Base-by-base conservation (phyloP, 2,888 invertebrate genomes). In the Cephus pygmeus region DNA sequence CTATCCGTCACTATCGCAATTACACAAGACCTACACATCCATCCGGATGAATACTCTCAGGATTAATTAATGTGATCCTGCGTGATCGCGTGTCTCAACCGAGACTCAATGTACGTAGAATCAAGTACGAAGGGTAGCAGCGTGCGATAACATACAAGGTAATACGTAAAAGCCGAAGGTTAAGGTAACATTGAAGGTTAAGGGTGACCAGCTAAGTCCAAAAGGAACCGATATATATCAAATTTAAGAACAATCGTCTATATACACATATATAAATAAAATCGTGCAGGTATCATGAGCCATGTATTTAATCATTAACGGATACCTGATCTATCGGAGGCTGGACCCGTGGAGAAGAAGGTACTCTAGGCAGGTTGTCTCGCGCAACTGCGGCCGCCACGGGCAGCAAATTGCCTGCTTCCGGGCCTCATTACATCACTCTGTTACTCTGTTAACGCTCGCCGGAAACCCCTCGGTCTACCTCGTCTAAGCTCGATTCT, bases 381-480 rank as follows among this genome's bases (percentile, higher is more conserved):
- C 90, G 90, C 87, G 89, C 90, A 89, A 90, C 90, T 90, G 89
- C 87, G 88, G 85, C 88, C 86, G 89, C 89, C 88, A 89, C 89
- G 89, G 88, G 82, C 88, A 89, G 90, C 90, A 91, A 91, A 91
- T 91, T 91, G 91, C 89, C 89, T 90, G 90, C 91, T 91, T 91
- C 91, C 91, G 91, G 91, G 91, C 91, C 91, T 91, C 91, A 91
- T 91, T 91, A 91, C 91, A 91, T 91, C 91, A 91, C 91, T 91
- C 91, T 91, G 91, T 91, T 91, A 91, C 91, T 91, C 91, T 90
- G 91, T 91, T 91, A 91, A 91, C 91, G 89, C 91, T 91, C 90
- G 89, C 90, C 91, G 91, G 91, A 91, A 91, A 90, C 91, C 90
- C 90, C 89, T 88, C 90, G 87, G 89, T 88, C 86, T 89, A 88